phyloP scores from a whole-genome alignment of 1,140 invertebrate genomes.

The Oreohelix idahoensis region DNA sequence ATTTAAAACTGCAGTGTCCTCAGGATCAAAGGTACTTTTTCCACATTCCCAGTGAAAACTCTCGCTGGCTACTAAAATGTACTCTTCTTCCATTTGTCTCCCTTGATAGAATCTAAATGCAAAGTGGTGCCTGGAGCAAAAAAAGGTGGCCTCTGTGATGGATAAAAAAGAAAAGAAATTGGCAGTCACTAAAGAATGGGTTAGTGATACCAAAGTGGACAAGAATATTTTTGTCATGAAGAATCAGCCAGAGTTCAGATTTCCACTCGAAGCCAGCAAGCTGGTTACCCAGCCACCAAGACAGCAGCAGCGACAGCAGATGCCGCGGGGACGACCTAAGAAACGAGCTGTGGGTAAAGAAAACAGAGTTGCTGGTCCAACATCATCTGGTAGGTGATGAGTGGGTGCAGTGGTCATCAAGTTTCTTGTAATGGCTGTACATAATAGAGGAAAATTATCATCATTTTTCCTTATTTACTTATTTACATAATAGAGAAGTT shows the following conservation, averaged over 20 bases:
- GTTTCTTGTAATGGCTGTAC: too few relatives aligned
- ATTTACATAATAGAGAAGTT: too few relatives aligned
- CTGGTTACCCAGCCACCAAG: not conserved
- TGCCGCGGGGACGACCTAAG: not conserved
- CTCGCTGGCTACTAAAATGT: too few relatives aligned
- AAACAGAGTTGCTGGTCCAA: not conserved
- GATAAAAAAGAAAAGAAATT: constrained; percentile 11
- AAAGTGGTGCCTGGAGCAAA: constrained; percentile 12
- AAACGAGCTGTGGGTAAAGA: constrained; percentile 15
- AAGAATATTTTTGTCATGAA: constrained; percentile 23
- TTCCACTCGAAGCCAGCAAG: not conserved
- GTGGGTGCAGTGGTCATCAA: too few relatives aligned
- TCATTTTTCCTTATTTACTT: too few relatives aligned
- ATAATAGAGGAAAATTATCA: too few relatives aligned
- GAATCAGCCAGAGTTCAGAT: not conserved
- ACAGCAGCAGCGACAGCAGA: not conserved
- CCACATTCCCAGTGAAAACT: too few relatives aligned
- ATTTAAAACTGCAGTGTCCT: too few relatives aligned
- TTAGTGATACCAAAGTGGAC: constrained; percentile 39
- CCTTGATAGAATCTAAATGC: constrained; percentile 19
- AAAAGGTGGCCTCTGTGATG: not conserved
- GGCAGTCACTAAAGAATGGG: not conserved
- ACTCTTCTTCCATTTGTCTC: not conserved
- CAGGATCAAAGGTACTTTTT: too few relatives aligned
- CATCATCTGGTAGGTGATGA: not conserved